Conservation (phyloP, 2,888 invertebrate species). For the Halocaridina rubra region DNA sequence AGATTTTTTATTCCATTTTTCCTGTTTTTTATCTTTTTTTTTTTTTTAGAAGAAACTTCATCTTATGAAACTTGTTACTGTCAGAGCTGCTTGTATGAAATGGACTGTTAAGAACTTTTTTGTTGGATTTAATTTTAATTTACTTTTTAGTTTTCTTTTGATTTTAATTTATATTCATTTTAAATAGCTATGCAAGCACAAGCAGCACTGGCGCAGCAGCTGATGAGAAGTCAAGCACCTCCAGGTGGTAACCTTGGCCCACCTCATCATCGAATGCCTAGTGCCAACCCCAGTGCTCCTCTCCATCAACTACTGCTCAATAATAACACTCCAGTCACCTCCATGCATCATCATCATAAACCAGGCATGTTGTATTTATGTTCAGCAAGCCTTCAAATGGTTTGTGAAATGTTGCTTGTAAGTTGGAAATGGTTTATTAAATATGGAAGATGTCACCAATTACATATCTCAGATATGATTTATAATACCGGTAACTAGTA, state of each 20-base stretch:
- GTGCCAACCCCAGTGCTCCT: constrained; percentile 28
- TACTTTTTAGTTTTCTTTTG: no score
- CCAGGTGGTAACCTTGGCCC: constrained; percentile 36
- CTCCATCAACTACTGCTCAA: constrained; percentile 49
- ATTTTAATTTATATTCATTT: no score
- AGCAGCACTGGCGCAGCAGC: constrained; percentile 42
- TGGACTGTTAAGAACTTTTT: no score
- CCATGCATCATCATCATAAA: constrained; percentile 44
- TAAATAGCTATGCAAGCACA: constrained; percentile 37
- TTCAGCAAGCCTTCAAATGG: neutral
- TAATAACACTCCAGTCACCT: constrained; percentile 44
- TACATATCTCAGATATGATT: no score
- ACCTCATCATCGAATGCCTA: constrained; percentile 45
- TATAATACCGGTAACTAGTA: no score
- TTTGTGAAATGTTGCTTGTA: neutral
- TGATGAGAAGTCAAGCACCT: constrained; percentile 35
- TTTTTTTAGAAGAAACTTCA: no score
- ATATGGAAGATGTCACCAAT: no score
- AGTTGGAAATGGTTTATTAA: neutral
- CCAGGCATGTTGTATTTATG: constrained; percentile 8
- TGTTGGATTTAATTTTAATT: no score
- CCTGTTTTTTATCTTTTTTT: no score
- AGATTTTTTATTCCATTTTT: no score
- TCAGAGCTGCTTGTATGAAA: no score
- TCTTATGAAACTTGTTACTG: no score